Conservation (phyloP, 2,797 vertebrate species). For the Notolepis coatsorum region DNA sequence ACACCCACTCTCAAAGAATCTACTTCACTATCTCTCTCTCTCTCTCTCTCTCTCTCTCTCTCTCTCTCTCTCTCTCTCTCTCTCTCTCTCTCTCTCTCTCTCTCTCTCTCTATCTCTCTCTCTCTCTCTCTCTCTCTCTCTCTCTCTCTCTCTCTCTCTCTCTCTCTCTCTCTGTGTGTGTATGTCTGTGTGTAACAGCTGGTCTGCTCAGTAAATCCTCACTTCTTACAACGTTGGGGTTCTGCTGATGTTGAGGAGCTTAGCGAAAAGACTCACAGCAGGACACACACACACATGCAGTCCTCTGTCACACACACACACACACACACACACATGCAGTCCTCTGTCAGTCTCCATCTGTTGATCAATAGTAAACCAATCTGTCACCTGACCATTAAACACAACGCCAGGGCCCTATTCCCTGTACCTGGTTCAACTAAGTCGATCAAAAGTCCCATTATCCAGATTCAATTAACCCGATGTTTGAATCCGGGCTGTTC, state of each 20-base stretch:
- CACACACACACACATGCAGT: conserved; percentile 26
- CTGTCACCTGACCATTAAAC: conserved; percentile 63
- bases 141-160: conserved; percentile 8
- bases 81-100: conserved; percentile 4
- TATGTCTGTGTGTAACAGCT: no score
- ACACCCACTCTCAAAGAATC: no score
- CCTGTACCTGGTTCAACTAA: no score
- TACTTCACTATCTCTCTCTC: no score
- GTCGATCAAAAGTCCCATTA: no score
- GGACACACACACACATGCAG: conserved; percentile 32
- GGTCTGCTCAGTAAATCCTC: no score
- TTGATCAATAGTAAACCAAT: conserved; percentile 68
- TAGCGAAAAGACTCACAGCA: no score
- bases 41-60: no score
- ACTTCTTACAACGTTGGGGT: no score
- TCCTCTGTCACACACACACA: conserved; percentile 18
- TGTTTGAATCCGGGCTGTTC: no score
- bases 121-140: conserved; percentile 21
- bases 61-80: neutral
- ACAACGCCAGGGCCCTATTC: conserved; percentile 46
- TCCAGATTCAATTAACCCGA: no score
- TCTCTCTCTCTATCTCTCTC: conserved; percentile 22
- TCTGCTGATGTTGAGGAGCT: no score
- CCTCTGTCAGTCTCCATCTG: conserved; percentile 62
- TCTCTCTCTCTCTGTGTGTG: conserved; percentile 4